These are phyloP conservation scores for Clinocottus analis DNA, from an alignment of 2,113 vertebrate species.

Conservation along the genomic window DNA sequence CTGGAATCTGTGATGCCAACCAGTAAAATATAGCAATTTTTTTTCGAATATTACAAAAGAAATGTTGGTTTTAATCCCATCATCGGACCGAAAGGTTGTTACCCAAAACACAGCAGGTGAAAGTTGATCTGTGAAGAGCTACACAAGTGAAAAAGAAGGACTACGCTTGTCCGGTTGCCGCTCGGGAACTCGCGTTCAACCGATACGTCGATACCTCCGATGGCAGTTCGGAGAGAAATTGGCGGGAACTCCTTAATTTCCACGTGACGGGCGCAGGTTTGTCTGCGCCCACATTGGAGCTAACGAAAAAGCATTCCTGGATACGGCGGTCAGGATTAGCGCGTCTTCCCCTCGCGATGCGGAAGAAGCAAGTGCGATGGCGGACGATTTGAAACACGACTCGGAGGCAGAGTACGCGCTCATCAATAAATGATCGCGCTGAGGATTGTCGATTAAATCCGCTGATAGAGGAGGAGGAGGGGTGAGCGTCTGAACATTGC, in stretches of 20 bases:
- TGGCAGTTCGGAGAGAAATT: background rate
- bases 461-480: slow-evolving; percentile 38
- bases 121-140: no score
- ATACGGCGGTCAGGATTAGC: slow-evolving; percentile 40
- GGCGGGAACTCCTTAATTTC: background rate
- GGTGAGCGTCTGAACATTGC: slow-evolving; percentile 23
- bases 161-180: no score
- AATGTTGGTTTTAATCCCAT: background rate
- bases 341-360: slow-evolving; percentile 32
- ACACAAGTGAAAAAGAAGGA: no score
- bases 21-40: background rate
- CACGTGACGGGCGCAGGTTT: background rate
- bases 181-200: no score
- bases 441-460: slow-evolving; percentile 62
- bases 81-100: background rate
- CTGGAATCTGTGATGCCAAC: background rate
- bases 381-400: slow-evolving; percentile 41
- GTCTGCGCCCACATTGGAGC: background rate
- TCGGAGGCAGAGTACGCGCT: slow-evolving; percentile 27
- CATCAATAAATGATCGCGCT: slow-evolving; percentile 52
- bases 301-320: slow-evolving; percentile 41
- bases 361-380: background rate
- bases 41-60: background rate
- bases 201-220: no score
- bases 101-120: background rate